Evolutionary conservation across 1,140 invertebrate genomes (phyloP).

Genomic region (Drosophila aff.): DNA sequence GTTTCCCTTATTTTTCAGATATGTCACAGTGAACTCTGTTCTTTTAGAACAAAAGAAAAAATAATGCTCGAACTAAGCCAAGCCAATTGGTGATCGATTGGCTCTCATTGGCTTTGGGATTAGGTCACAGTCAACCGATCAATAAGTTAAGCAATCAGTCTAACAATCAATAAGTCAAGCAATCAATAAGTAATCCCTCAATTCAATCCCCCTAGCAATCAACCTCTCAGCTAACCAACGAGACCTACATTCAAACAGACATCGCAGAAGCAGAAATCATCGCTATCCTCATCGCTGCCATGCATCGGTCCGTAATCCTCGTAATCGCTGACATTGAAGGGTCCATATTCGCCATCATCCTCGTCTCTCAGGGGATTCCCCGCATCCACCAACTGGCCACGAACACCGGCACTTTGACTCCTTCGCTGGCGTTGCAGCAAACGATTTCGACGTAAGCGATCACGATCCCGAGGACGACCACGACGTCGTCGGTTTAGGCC

Average conservation of each 20-base stretch:
- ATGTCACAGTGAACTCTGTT: background rate
- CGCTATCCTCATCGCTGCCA: constrained; percentile 75
- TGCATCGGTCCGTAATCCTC: constrained; percentile 49
- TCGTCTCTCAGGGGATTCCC: background rate
- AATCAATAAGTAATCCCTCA: background rate
- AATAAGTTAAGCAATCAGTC: background rate
- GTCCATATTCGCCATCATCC: constrained; percentile 65
- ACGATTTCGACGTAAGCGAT: constrained; percentile 38
- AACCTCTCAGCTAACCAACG: background rate
- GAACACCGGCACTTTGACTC: constrained; percentile 35
- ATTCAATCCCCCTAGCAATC: background rate
- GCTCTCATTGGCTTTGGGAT: constrained; percentile 1
- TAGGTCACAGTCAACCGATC: background rate
- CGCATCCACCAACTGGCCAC: background rate
- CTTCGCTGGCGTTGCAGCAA: constrained; percentile 48
- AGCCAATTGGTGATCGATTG: constrained; percentile 1
- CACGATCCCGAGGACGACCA: constrained; percentile 27
- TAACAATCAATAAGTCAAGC: background rate
- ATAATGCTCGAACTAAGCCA: background rate
- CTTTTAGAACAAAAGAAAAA: background rate
- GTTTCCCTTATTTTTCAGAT: background rate
- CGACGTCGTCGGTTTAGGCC: constrained; percentile 3
- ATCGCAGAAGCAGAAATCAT: constrained; percentile 90
- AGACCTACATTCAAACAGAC: constrained; percentile 88
- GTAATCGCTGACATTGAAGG: constrained; percentile 71